Evolutionary conservation across 1,140 invertebrate genomes (phyloP).

Genomic region (Rhagoletis zephyria): DNA sequence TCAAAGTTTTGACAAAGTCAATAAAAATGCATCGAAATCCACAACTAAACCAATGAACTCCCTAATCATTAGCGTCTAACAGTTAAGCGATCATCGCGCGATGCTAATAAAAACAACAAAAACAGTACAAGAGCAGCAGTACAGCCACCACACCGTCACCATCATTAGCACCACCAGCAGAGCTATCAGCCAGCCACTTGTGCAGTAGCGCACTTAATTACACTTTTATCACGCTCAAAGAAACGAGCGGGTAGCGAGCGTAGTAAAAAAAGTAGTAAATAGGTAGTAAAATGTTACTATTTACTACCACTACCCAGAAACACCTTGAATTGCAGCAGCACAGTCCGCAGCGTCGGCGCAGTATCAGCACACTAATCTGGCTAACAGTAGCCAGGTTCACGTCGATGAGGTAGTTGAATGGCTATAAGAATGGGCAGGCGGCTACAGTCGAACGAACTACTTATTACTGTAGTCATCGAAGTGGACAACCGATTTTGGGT

Average conservation of each 20-base stretch:
- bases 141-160: no score
- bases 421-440: neutral
- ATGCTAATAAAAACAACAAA: neutral
- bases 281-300: constrained; percentile 29
- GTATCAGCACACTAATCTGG: constrained; percentile 37
- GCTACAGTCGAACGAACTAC: neutral
- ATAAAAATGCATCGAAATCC: neutral
- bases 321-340: neutral
- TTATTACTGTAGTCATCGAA: neutral
- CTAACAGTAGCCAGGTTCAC: constrained; percentile 20
- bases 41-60: neutral
- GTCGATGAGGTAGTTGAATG: neutral
- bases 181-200: neutral
- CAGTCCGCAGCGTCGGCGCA: neutral
- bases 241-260: neutral
- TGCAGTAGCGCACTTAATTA: constrained; percentile 50
- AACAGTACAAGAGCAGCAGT: neutral
- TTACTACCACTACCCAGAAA: neutral
- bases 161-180: no score
- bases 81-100: constrained; percentile 22
- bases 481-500: constrained; percentile 15
- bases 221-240: constrained; percentile 33
- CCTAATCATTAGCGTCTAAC: neutral
- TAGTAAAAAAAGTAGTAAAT: constrained; percentile 49
- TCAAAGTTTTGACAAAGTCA: neutral